Evolutionary conservation across 2,888 invertebrate genomes (phyloP).

Genomic region (Polia nebulosa): DNA sequence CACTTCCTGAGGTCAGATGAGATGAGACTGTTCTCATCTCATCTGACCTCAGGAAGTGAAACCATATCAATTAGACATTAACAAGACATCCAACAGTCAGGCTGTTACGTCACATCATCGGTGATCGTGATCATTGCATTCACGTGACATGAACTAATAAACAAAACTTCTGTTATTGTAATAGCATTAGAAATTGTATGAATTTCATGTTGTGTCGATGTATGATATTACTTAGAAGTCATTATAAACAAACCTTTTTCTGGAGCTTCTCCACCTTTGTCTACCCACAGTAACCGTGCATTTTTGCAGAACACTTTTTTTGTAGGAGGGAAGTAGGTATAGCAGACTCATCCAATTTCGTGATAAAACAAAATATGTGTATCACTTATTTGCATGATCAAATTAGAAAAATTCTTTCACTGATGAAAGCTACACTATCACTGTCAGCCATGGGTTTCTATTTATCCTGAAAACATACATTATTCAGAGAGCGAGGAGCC

Average conservation of each 20-base stretch:
- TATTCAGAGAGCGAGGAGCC: neutral
- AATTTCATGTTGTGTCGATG: neutral
- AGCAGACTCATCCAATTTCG: too few species aligned
- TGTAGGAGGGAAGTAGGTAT: too few species aligned
- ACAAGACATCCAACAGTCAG: conserved; percentile 5
- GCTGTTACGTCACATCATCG: conserved; percentile 2
- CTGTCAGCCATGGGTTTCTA: neutral
- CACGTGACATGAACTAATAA: conserved; percentile 7
- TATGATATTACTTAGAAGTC: neutral
- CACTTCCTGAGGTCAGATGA: neutral
- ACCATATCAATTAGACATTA: conserved; percentile 12
- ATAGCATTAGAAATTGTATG: neutral
- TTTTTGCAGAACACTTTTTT: too few species aligned
- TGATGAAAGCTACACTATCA: too few species aligned
- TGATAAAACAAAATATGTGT: too few species aligned
- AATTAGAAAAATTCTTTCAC: neutral
- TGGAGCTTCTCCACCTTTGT: too few species aligned
- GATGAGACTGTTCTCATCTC: neutral
- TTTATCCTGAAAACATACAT: neutral
- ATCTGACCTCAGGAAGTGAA: neutral
- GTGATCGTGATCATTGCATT: conserved; percentile 5
- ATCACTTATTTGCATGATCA: too few species aligned
- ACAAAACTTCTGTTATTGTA: conserved; percentile 1
- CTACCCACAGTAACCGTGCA: too few species aligned
- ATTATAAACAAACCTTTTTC: too few species aligned